Evolutionary conservation across 2,113 vertebrate species (phyloP).

Genomic region (Brachionichthys hirsutus): DNA sequence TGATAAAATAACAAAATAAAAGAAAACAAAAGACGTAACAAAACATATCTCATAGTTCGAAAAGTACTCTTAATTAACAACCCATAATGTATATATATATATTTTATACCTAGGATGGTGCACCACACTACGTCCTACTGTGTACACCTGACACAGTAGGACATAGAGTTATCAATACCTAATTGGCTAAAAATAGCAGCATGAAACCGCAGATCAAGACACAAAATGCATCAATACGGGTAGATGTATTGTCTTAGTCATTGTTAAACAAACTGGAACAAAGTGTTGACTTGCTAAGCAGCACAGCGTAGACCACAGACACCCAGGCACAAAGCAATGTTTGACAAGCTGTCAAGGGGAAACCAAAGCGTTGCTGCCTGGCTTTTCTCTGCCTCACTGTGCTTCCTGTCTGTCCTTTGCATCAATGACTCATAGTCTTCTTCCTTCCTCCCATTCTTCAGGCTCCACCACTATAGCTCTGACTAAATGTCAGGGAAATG

Average conservation of each 20-base stretch:
- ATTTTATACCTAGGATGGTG: neutral
- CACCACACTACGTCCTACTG: too few relatives aligned
- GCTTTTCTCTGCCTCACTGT: conserved; percentile 20
- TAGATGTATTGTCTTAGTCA: conserved; percentile 32
- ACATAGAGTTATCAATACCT: conserved; percentile 60
- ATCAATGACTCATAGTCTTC: conserved; percentile 34
- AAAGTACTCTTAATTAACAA: too few relatives aligned
- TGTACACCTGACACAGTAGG: conserved; percentile 32
- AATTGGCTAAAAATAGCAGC: conserved; percentile 71
- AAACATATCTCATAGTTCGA: too few relatives aligned
- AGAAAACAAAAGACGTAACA: too few relatives aligned
- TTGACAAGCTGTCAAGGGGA: conserved; percentile 45
- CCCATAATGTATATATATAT: too few relatives aligned
- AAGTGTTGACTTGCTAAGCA: conserved; percentile 40
- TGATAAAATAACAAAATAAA: too few relatives aligned
- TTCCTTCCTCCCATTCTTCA: conserved; percentile 48
- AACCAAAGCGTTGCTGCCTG: conserved; percentile 12
- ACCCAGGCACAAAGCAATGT: conserved; percentile 55
- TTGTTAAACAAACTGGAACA: conserved; percentile 34
- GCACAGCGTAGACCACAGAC: conserved; percentile 35
- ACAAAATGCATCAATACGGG: conserved; percentile 50
- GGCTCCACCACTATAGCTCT: conserved; percentile 66
- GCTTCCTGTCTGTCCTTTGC: conserved; percentile 33
- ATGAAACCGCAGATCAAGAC: conserved; percentile 56
- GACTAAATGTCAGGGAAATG: conserved; percentile 83